These are phyloP conservation scores for Bombus waltoni DNA, from an alignment of 1,140 invertebrate species.

Conservation along the genomic window DNA sequence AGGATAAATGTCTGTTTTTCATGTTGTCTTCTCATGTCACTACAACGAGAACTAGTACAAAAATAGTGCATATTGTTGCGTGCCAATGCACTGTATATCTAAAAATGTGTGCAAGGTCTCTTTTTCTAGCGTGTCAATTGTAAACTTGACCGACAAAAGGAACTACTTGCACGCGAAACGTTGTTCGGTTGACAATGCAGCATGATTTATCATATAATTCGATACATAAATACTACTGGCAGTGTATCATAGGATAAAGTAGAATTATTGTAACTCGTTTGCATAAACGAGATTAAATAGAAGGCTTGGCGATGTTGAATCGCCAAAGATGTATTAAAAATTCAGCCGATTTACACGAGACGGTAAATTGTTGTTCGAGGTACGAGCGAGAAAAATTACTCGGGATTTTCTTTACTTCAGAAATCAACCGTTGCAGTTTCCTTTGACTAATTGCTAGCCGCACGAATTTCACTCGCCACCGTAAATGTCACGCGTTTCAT, in stretches of 20 bases:
- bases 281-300: neutral
- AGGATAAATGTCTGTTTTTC: neutral
- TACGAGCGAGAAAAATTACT: neutral
- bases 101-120: constrained; percentile 51
- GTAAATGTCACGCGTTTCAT: constrained; percentile 6
- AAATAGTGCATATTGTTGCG: constrained; percentile 50
- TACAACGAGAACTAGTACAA: neutral
- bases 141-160: constrained; percentile 67
- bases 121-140: constrained; percentile 65
- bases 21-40: neutral
- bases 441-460: neutral
- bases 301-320: too few relatives aligned
- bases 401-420: neutral
- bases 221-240: constrained; percentile 20
- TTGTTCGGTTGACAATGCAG: constrained; percentile 49
- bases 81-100: constrained; percentile 50
- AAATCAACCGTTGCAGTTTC: neutral
- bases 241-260: neutral
- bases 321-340: neutral
- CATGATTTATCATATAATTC: constrained; percentile 32
- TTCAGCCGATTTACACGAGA: neutral
- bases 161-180: constrained; percentile 58
- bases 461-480: neutral
- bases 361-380: neutral
- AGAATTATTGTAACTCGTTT: neutral